A percentile compares a stretch with the other conserved stretches of the same genome.
These are phyloP conservation scores for Helicolenus hilgendorfi DNA, from an alignment of 2,797 vertebrate genomes.

Conservation along the genomic window DNA sequence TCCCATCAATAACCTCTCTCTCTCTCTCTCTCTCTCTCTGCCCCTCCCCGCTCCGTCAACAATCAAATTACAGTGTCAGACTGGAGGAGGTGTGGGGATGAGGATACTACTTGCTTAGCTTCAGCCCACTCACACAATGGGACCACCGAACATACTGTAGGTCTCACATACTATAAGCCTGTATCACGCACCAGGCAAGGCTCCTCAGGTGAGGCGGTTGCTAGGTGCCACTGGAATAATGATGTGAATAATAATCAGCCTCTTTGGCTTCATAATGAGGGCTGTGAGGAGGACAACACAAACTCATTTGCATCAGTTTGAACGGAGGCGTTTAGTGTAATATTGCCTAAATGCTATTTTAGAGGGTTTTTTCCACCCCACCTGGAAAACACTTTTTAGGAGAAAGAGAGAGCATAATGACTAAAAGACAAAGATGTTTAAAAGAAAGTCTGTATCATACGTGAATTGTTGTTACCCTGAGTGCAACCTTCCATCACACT, in stretches of 20 bases:
- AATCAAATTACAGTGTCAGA: constrained; percentile 70
- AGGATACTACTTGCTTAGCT: constrained; percentile 7
- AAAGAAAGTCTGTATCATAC: background rate
- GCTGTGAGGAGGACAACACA: constrained; percentile 61
- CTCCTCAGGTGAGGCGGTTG: constrained; percentile 67
- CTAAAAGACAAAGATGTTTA: background rate
- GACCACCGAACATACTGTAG: constrained; percentile 8
- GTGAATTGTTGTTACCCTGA: background rate
- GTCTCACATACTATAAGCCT: constrained; percentile 17
- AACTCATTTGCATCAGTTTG: constrained; percentile 70
- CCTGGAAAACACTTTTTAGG: background rate
- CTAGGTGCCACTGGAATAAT: constrained; percentile 78
- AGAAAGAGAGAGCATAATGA: background rate
- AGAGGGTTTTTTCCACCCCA: constrained; percentile 12
- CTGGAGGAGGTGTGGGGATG: constrained; percentile 10
- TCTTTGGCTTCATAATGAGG: constrained; percentile 70
- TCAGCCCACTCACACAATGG: constrained; percentile 32
- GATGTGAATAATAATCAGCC: constrained; percentile 81
- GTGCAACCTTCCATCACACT: background rate
- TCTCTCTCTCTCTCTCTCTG: background rate
- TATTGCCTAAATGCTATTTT: constrained; percentile 37
- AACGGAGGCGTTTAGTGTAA: constrained; percentile 52
- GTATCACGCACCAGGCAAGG: constrained; percentile 25
- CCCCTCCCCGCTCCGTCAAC: constrained; percentile 17
- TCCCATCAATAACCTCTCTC: constrained; percentile 60